Evolutionary conservation across 2,888 invertebrate genomes (phyloP).

Genomic region (Agrotis clavis): DNA sequence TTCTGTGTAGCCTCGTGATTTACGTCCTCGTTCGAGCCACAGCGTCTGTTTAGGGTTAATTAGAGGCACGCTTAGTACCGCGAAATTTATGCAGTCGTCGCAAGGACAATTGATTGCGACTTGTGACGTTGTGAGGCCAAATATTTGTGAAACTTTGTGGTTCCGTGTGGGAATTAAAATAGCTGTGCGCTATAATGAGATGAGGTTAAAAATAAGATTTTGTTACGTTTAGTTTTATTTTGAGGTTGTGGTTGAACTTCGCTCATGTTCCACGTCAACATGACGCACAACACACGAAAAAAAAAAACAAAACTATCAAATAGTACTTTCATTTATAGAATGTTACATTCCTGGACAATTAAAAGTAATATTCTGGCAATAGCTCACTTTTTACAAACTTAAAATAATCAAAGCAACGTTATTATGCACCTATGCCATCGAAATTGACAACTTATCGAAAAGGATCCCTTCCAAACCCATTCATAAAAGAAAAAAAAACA

Average conservation of each 20-base stretch:
- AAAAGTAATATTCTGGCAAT: background rate
- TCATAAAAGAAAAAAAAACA: background rate
- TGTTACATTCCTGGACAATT: no score
- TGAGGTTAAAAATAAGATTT: slow-evolving; percentile 4
- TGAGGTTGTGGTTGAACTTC: background rate
- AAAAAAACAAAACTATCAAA: no score
- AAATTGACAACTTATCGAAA: background rate
- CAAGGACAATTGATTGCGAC: slow-evolving; percentile 80
- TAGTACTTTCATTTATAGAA: no score
- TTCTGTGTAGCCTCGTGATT: slow-evolving; percentile 79
- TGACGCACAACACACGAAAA: background rate
- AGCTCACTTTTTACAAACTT: background rate
- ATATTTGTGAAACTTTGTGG: slow-evolving; percentile 61
- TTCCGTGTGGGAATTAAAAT: slow-evolving; percentile 54
- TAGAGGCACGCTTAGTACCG: slow-evolving; percentile 82
- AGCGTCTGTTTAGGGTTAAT: slow-evolving; percentile 86
- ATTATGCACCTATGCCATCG: background rate
- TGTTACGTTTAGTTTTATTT: background rate
- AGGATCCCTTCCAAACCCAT: background rate
- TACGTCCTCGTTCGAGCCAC: slow-evolving; percentile 75
- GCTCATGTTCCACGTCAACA: background rate
- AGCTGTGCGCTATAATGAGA: slow-evolving; percentile 16
- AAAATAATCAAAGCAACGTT: background rate
- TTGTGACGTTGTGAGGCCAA: slow-evolving; percentile 69
- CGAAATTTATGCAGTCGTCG: slow-evolving; percentile 81